Evolutionary conservation across 1,140 invertebrate species (phyloP).

Genomic region (Drosophila nigrodunni): DNA sequence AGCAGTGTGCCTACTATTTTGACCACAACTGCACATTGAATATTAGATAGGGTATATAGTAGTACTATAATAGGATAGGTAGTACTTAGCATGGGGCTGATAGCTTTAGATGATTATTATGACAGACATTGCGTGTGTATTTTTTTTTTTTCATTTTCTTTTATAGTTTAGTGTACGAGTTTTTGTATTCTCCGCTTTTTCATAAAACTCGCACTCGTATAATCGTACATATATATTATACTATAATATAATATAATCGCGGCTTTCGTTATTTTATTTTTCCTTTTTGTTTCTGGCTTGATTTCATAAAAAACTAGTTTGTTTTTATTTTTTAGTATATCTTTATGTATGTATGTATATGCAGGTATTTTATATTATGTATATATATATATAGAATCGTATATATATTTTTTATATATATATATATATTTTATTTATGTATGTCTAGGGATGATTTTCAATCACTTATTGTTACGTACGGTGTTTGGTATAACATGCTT

Average conservation of each 20-base stretch:
- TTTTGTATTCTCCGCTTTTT: neutral
- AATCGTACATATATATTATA: slow-evolving; percentile 38
- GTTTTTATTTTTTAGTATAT: slow-evolving; percentile 24
- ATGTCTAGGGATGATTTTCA: slow-evolving; percentile 83
- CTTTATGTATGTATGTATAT: slow-evolving; percentile 50
- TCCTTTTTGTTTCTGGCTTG: slow-evolving; percentile 12
- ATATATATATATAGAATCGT: slow-evolving; percentile 46
- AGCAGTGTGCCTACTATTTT: neutral
- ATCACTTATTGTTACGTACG: slow-evolving; percentile 84
- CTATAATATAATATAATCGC: slow-evolving; percentile 55
- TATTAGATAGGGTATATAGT: slow-evolving; percentile 28
- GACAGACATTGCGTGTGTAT: slow-evolving; percentile 32
- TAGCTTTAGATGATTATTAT: slow-evolving; percentile 32
- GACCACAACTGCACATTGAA: neutral
- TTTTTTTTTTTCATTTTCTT: slow-evolving; percentile 5
- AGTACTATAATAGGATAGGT: neutral
- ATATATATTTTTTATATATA: slow-evolving; percentile 44
- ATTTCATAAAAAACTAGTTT: slow-evolving; percentile 76
- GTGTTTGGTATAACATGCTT: slow-evolving; percentile 80
- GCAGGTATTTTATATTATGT: slow-evolving; percentile 52
- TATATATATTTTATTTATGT: slow-evolving; percentile 45
- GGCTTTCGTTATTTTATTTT: slow-evolving; percentile 26
- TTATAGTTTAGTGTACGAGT: slow-evolving; percentile 20
- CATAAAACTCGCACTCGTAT: neutral
- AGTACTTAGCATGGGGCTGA: slow-evolving; percentile 32